Conservation (phyloP, 2,797 vertebrate species). For the Glyptemys insculpta region DNA sequence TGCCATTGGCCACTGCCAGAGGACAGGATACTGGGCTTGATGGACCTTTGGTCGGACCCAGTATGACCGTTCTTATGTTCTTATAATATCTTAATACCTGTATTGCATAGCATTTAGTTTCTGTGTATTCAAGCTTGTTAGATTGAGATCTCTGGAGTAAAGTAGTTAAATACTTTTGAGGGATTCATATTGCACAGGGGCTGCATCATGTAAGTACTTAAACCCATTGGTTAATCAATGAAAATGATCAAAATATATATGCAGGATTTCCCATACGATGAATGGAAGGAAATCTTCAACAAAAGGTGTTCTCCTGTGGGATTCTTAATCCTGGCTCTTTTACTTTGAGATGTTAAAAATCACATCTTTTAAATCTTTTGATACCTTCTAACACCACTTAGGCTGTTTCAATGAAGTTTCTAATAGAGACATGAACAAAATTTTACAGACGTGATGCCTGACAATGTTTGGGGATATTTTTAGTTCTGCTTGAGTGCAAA, state of each 20-base stretch:
- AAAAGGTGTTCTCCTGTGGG: background rate
- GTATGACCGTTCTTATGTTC: no score
- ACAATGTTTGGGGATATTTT: background rate
- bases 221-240: background rate
- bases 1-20: no score
- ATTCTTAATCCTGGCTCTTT: background rate
- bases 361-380: background rate
- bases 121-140: background rate
- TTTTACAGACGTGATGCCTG: background rate
- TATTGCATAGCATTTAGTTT: background rate
- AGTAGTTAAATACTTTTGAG: background rate
- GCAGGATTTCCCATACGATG: background rate
- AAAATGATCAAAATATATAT: background rate
- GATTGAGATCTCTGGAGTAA: background rate
- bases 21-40: no score
- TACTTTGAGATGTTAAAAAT: background rate
- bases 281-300: background rate
- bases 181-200: background rate
- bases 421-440: background rate
- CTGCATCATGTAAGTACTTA: background rate
- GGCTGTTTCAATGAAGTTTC: background rate
- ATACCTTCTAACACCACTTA: background rate
- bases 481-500: background rate
- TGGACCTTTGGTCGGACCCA: no score
- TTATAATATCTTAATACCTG: background rate